Conservation (phyloP, 2,113 vertebrate genomes). For the Amphiprion ocellaris region DNA sequence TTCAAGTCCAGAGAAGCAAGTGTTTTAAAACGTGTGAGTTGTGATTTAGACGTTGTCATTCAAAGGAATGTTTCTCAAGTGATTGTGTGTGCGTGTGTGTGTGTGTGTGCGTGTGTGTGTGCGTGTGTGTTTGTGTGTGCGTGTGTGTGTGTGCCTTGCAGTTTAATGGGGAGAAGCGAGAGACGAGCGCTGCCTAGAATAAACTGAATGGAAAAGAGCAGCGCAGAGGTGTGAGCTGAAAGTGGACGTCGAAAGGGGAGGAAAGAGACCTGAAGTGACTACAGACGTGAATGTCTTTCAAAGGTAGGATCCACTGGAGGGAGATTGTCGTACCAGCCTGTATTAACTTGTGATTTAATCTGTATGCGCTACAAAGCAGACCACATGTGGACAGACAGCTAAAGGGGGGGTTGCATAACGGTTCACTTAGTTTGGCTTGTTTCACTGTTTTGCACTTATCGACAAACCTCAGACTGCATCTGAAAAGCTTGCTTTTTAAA, state of each 20-base stretch:
- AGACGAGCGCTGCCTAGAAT: constrained; percentile 54
- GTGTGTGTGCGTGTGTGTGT: constrained; percentile 76
- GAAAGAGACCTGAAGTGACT: constrained; percentile 56
- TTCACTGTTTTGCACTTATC: constrained; percentile 17
- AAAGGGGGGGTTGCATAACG: constrained; percentile 42
- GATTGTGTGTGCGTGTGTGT: constrained; percentile 67
- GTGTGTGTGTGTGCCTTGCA: constrained; percentile 72
- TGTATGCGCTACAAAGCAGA: constrained; percentile 11
- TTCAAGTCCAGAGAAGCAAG: constrained; percentile 22
- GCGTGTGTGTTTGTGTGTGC: constrained; percentile 14
- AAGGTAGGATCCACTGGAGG: constrained; percentile 71
- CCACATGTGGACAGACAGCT: constrained; percentile 41
- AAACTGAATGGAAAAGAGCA: constrained; percentile 51
- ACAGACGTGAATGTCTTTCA: constrained; percentile 54
- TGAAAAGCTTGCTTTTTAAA: constrained; percentile 1
- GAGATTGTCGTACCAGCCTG: background rate
- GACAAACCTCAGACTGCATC: constrained; percentile 7
- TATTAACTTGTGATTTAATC: constrained; percentile 23
- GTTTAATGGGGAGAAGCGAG: constrained; percentile 61
- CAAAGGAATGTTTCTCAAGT: constrained; percentile 50
- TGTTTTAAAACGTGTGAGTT: constrained; percentile 38
- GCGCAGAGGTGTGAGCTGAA: constrained; percentile 39
- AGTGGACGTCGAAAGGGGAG: constrained; percentile 46
- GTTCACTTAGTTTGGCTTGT: constrained; percentile 29
- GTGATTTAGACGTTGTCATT: constrained; percentile 34